phyloP scores from a whole-genome alignment of 1,140 invertebrate species.

The Coptotermes formosanus region DNA sequence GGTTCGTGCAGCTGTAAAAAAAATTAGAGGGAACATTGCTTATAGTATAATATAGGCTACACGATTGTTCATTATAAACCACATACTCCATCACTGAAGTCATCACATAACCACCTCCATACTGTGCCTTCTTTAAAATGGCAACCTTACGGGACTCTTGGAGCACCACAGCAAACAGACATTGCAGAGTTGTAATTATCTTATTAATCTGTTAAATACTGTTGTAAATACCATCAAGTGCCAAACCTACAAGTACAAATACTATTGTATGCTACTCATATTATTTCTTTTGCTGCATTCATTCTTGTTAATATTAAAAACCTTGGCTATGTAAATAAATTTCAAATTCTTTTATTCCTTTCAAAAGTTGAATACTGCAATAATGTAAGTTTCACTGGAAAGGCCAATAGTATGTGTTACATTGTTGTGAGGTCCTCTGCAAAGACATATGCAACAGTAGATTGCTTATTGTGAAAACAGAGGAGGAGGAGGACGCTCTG shows the following conservation, averaged over 20 bases:
- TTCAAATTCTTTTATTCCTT: too few relatives aligned
- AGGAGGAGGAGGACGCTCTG: background rate
- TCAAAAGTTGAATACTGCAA: too few relatives aligned
- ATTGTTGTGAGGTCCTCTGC: too few relatives aligned
- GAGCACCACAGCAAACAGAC: constrained; percentile 19
- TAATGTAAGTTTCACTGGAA: too few relatives aligned
- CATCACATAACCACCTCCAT: constrained; percentile 21
- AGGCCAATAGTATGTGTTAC: too few relatives aligned
- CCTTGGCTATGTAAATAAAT: too few relatives aligned
- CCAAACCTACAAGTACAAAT: constrained; percentile 30
- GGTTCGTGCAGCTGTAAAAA: too few relatives aligned
- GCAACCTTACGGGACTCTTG: background rate
- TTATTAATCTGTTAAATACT: background rate
- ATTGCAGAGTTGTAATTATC: background rate
- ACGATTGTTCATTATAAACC: background rate
- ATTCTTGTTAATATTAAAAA: too few relatives aligned
- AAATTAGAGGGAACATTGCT: too few relatives aligned
- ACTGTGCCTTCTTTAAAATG: constrained; percentile 29
- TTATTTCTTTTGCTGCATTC: background rate
- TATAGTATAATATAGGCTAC: background rate
- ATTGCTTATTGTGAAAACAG: background rate
- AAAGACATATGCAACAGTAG: too few relatives aligned
- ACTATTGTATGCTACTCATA: background rate
- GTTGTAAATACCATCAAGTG: constrained; percentile 29
- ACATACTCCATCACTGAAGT: background rate